Evolutionary conservation across 2,113 vertebrate species (phyloP), one percentile per base, ranked within the genome.

Genomic region (Elgaria multicarinata): DNA sequence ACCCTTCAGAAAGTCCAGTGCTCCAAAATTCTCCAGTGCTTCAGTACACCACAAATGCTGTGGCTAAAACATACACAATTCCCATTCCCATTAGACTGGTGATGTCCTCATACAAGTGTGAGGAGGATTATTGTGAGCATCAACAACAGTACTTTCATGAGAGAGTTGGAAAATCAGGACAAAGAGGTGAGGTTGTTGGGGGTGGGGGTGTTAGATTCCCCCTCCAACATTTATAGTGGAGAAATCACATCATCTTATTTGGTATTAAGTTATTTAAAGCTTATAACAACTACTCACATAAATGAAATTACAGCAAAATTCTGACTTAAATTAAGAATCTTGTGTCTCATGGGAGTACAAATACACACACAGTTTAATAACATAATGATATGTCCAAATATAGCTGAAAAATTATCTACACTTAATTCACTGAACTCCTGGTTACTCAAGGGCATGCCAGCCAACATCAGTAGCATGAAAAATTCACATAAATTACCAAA

Each of bases 401-500:
- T 62, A 67, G 33, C 36, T 72, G 18, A 55, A 75, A 26, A 79
- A 8, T 89, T 88, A 74, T 72, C 0, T n/a, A 75, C 74, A 14
- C 64, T 92, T 92, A 46, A 64, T 6, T 39, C 84, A 89, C 36
- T 50, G 88, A 75, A 87, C 28, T 1, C 14, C 3, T 33, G n/a
- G 7, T 31, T 91, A 83, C 2, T 53, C 28, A 64, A 80, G 4
- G 0, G 33, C 0, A 89, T 0, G 10, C 90, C 58, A 62, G 55
- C 77, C 69, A 0, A 50, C 0, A 12, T 69, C 33, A 85, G 88
- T 80, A 20, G 86, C n/a, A 33, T 44, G 78, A 26, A 91, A 87
- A 84, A 90, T 5, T 79, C 14, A 62, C 39, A 71, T 88, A 90
- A n/a, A 87, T 90, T 87, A 87, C 69, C 78, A 16, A 88, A 81